Percentiles rank a stretch among this genome's conserved stretches.
Evolutionary conservation across 2,113 vertebrate genomes (phyloP).

Genomic region (Myiagra hebetior): DNA sequence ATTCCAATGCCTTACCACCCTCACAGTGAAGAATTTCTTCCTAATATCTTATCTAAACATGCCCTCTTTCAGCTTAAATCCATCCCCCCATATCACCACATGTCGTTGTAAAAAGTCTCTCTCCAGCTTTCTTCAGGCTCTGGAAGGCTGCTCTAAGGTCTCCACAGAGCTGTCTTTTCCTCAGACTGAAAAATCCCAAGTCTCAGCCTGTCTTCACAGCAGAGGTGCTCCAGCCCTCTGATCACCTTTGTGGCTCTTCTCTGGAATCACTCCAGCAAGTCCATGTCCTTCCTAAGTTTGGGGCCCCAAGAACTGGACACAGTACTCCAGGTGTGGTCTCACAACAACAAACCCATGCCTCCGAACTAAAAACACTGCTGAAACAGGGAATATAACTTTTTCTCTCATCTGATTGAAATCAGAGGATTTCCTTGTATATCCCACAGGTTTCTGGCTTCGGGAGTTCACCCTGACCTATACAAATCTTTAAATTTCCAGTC

Average conservation of each 20-base stretch:
- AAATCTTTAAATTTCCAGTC: not conserved
- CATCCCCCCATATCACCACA: not conserved
- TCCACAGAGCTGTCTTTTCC: fast-evolving
- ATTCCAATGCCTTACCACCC: not conserved
- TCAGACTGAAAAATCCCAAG: not conserved
- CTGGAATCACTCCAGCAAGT: not conserved
- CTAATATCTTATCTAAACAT: not conserved
- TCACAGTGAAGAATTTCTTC: not conserved
- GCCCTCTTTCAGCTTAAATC: not conserved
- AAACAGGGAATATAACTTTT: not conserved
- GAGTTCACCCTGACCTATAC: not conserved
- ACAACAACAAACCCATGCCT: not conserved
- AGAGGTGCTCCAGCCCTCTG: not conserved
- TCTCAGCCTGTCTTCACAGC: not conserved
- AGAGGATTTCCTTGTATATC: not conserved
- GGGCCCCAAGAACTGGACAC: not conserved
- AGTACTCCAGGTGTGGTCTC: not conserved
- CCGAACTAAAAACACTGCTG: not conserved
- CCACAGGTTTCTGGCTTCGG: not conserved
- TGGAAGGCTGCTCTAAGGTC: not conserved
- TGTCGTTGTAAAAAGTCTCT: not conserved
- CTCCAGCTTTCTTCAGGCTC: not conserved
- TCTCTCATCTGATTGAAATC: not conserved
- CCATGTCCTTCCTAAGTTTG: not conserved
- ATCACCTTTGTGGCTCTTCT: not conserved